Percentiles rank a stretch among this genome's conserved stretches.
These are phyloP conservation scores for Australoheros facetus DNA, from an alignment of 2,797 vertebrate species.

Conservation along the genomic window DNA sequence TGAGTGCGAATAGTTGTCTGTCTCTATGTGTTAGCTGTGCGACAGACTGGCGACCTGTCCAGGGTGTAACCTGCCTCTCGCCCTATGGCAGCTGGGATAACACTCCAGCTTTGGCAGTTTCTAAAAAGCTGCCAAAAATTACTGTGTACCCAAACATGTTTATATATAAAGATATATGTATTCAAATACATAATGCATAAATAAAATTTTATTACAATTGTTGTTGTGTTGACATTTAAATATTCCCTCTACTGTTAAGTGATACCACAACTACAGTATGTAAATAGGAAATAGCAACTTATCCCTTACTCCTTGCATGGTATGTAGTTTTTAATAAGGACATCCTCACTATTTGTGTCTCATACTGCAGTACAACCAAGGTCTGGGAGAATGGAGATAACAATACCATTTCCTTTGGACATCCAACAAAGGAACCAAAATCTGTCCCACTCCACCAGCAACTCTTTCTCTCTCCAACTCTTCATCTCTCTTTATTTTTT, in stretches of 20 bases:
- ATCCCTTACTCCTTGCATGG: constrained; percentile 30
- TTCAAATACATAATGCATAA: neutral
- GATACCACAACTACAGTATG: constrained; percentile 8
- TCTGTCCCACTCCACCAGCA: constrained; percentile 43
- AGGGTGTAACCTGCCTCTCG: too few relatives aligned
- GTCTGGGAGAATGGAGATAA: constrained; percentile 67
- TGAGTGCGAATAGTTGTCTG: too few relatives aligned
- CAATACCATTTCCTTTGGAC: constrained; percentile 54
- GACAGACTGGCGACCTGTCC: too few relatives aligned
- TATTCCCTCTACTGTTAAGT: constrained; percentile 19
- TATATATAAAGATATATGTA: neutral
- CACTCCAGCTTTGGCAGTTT: too few relatives aligned
- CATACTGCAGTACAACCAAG: constrained; percentile 43
- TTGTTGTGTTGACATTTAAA: constrained; percentile 21
- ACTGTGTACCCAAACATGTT: too few relatives aligned
- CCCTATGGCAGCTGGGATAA: too few relatives aligned
- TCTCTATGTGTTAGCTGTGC: too few relatives aligned
- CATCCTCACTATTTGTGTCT: constrained; percentile 48
- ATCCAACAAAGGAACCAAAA: constrained; percentile 56
- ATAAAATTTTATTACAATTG: neutral
- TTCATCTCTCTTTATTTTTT: constrained; percentile 23
- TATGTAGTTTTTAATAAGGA: constrained; percentile 39
- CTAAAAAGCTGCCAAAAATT: too few relatives aligned
- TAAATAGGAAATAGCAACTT: constrained; percentile 38
- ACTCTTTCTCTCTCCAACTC: neutral